phyloP scores from a whole-genome alignment of 2,888 invertebrate genomes.

The Branchipolynoe longqiensis region DNA sequence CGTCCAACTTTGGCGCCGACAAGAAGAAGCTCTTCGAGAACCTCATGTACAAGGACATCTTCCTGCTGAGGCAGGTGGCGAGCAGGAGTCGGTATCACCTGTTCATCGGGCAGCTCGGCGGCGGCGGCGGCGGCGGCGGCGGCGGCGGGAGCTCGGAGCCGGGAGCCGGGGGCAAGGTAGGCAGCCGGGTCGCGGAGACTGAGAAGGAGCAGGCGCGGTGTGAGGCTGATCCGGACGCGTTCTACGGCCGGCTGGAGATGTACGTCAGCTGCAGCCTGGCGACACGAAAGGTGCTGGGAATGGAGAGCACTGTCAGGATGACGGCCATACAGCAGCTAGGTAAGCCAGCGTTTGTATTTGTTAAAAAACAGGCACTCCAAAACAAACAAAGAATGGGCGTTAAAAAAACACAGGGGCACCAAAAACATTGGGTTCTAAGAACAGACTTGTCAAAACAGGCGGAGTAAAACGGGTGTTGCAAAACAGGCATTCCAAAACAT shows the following conservation, averaged over 20 bases:
- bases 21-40: conserved; percentile 69
- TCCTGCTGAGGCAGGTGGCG: conserved; percentile 68
- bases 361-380: too few relatives aligned
- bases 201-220: too few relatives aligned
- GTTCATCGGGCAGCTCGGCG: conserved; percentile 67
- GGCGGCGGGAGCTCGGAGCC: too few relatives aligned
- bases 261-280: conserved; percentile 75
- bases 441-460: too few relatives aligned
- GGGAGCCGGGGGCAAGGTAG: too few relatives aligned
- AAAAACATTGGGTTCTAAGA: too few relatives aligned
- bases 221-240: conserved; percentile 71
- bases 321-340: conserved; percentile 76
- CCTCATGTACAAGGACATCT: conserved; percentile 74
- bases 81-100: conserved; percentile 65
- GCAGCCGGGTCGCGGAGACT: too few relatives aligned
- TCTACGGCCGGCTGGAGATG: conserved; percentile 74
- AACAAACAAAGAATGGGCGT: too few relatives aligned
- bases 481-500: too few relatives aligned
- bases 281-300: conserved; percentile 74
- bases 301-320: conserved; percentile 74
- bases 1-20: conserved; percentile 68
- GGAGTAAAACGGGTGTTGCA: too few relatives aligned
- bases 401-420: too few relatives aligned
- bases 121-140: neutral
- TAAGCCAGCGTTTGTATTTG: too few relatives aligned